Percentiles rank a stretch among this genome's conserved stretches.
Conservation (phyloP, 1,140 invertebrate genomes). For the Dinothrombium tinctorium region DNA sequence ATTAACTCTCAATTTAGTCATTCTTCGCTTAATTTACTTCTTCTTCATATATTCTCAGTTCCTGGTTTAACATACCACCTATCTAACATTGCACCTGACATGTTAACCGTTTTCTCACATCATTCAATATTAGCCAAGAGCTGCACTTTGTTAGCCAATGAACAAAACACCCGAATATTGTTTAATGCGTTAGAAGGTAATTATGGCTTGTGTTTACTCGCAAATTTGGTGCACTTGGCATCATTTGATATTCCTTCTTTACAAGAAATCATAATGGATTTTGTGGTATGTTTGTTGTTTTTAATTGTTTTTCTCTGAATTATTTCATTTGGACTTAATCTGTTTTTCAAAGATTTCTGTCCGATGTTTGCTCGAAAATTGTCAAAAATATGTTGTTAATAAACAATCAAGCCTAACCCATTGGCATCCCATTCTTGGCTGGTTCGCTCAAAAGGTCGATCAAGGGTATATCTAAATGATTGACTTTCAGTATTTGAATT, state of each 20-base stretch:
- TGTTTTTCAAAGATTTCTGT: conserved; percentile 37
- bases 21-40: conserved; percentile 58
- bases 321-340: not conserved
- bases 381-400: conserved; percentile 54
- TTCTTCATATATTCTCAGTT: conserved; percentile 58
- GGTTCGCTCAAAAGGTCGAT: conserved; percentile 71
- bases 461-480: conserved; percentile 20
- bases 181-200: conserved; percentile 68
- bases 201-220: conserved; percentile 55
- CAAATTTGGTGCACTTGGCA: conserved; percentile 41
- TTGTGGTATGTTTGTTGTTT: conserved; percentile 21
- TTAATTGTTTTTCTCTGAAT: no score
- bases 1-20: conserved; percentile 19
- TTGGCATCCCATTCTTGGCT: conserved; percentile 93
- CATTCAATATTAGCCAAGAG: conserved; percentile 43
- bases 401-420: conserved; percentile 73
- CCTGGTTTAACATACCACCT: conserved; percentile 31
- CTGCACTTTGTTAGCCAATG: conserved; percentile 44
- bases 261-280: conserved; percentile 16
- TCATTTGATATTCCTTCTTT: conserved; percentile 38
- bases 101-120: conserved; percentile 6
- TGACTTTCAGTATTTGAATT: not conserved
- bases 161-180: conserved; percentile 56
- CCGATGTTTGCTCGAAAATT: conserved; percentile 50
- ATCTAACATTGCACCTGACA: conserved; percentile 4